Evolutionary conservation across 1,140 invertebrate species (phyloP).

Genomic region (Drosophila ercepeae): DNA sequence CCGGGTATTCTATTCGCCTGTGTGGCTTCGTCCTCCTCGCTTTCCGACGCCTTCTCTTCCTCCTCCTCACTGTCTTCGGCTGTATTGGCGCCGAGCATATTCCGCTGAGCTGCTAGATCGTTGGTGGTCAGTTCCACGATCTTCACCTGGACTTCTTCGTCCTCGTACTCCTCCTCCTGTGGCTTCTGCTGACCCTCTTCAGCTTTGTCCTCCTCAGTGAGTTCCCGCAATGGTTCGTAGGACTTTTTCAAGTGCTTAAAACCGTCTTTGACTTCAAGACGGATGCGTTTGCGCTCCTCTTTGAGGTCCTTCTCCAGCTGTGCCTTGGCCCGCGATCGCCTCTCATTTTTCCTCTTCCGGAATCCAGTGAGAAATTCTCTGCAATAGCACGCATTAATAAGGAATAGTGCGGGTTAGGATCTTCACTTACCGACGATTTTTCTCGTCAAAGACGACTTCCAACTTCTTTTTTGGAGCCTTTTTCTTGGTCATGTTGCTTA

Average conservation of each 20-base stretch:
- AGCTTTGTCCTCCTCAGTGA: constrained; percentile 88
- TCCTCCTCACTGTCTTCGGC: constrained; percentile 84
- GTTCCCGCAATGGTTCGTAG: constrained; percentile 87
- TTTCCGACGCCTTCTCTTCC: constrained; percentile 3
- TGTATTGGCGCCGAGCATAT: constrained; percentile 89
- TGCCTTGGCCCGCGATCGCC: constrained; percentile 89
- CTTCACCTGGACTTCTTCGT: constrained; percentile 90
- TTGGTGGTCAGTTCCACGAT: constrained; percentile 89
- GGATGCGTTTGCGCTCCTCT: constrained; percentile 89
- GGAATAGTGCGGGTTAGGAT: not conserved
- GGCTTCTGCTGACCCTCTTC: constrained; percentile 58
- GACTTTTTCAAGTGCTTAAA: constrained; percentile 85
- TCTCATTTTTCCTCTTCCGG: constrained; percentile 89
- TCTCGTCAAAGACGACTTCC: constrained; percentile 86
- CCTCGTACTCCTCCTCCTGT: constrained; percentile 88
- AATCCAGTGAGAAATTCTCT: constrained; percentile 91
- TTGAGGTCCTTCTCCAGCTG: constrained; percentile 88
- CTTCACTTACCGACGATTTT: constrained; percentile 85
- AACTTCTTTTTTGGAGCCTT: constrained; percentile 85
- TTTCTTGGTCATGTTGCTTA: constrained; percentile 52
- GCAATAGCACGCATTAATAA: not conserved
- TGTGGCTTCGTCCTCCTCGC: constrained; percentile 66
- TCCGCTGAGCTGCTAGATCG: constrained; percentile 87
- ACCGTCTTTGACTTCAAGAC: constrained; percentile 87
- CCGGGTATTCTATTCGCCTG: constrained; percentile 85